These are phyloP conservation scores for Augiades crinisus DNA, from an alignment of 2,888 invertebrate species.

Conservation along the genomic window DNA sequence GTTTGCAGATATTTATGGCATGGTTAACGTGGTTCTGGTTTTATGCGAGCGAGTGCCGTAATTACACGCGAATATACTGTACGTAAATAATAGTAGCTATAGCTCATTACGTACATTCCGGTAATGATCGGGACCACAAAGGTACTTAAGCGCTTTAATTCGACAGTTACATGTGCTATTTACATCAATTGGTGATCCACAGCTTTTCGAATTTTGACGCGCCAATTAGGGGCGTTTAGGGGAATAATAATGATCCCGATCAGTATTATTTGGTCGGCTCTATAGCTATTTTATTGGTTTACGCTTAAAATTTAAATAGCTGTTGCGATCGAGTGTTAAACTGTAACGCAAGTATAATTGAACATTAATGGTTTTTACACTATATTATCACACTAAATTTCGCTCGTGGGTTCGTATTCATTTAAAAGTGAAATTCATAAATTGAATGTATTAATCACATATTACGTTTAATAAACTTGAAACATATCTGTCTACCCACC, in stretches of 20 bases:
- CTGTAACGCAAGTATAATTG: not conserved
- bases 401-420: no score
- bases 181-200: conserved; percentile 22
- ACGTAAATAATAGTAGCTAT: conserved; percentile 32
- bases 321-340: not conserved
- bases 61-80: conserved; percentile 42
- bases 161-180: conserved; percentile 22
- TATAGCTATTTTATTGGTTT: not conserved
- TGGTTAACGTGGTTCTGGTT: conserved; percentile 57
- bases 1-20: conserved; percentile 63
- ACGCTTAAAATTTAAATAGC: not conserved
- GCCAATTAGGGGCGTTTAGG: conserved; percentile 16
- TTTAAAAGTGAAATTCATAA: not conserved
- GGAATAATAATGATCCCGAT: conserved; percentile 15
- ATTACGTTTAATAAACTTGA: no score
- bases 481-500: no score
- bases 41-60: conserved; percentile 53
- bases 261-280: conserved; percentile 2
- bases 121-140: conserved; percentile 37
- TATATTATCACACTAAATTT: no score
- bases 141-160: conserved; percentile 36
- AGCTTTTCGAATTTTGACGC: conserved; percentile 20
- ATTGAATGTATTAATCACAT: not conserved
- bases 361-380: no score
- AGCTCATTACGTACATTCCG: conserved; percentile 38